Conservation (phyloP, 2,888 invertebrate species). For the Halocaridina rubra region DNA sequence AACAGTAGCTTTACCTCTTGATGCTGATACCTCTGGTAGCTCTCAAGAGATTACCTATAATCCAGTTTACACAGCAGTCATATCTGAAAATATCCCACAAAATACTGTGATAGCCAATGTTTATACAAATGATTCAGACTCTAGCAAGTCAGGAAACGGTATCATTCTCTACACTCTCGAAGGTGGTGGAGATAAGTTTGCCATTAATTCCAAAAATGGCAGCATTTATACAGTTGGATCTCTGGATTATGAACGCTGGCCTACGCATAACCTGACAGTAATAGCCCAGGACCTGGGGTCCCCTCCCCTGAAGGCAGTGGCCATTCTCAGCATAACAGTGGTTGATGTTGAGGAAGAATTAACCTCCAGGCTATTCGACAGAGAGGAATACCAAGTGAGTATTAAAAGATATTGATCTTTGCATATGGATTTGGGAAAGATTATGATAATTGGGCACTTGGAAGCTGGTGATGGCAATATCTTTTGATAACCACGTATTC, state of each 20-base stretch:
- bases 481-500: neutral
- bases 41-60: constrained; percentile 66
- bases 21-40: neutral
- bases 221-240: constrained; percentile 80
- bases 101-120: constrained; percentile 79
- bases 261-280: constrained; percentile 80
- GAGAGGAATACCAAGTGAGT: constrained; percentile 59
- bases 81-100: constrained; percentile 80
- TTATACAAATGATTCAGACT: constrained; percentile 87
- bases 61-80: constrained; percentile 81
- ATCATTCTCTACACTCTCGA: constrained; percentile 82
- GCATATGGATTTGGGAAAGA: neutral
- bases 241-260: constrained; percentile 78
- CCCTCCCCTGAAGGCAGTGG: constrained; percentile 69
- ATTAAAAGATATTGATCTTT: neutral
- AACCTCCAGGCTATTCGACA: constrained; percentile 50
- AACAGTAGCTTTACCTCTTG: constrained; percentile 47
- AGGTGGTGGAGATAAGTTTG: constrained; percentile 72
- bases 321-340: constrained; percentile 44
- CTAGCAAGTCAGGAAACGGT: constrained; percentile 87
- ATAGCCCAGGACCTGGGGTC: constrained; percentile 87
- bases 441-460: neutral
- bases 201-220: constrained; percentile 88
- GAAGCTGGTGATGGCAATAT: neutral
- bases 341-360: constrained; percentile 51